A percentile compares a stretch with the other conserved stretches of the same genome.
These are phyloP conservation scores for Atopsyche davidsoni DNA, from an alignment of 1,140 invertebrate genomes.

Conservation along the genomic window DNA sequence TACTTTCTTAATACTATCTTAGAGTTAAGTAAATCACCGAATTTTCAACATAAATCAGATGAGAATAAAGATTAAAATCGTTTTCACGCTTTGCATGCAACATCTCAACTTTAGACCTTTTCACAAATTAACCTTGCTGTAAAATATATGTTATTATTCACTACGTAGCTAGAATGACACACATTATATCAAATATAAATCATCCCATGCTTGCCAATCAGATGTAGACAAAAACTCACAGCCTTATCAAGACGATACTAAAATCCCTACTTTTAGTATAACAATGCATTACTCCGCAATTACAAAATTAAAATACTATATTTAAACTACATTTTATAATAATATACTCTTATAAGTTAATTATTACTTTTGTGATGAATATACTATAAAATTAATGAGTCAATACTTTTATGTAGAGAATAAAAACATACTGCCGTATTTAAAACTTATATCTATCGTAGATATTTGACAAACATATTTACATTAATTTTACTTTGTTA, in stretches of 20 bases:
- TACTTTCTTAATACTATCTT: constrained; percentile 8
- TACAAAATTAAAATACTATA: constrained; percentile 8
- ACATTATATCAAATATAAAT: too few relatives aligned
- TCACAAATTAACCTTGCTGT: too few relatives aligned
- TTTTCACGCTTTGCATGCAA: too few relatives aligned
- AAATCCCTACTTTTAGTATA: constrained; percentile 15
- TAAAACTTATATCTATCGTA: constrained; percentile 1
- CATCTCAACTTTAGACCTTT: too few relatives aligned
- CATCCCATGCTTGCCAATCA: too few relatives aligned
- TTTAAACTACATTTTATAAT: constrained; percentile 11
- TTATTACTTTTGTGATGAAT: constrained; percentile 22
- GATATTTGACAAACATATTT: neutral
- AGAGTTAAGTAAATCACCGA: neutral
- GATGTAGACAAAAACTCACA: constrained; percentile 25
- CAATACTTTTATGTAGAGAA: constrained; percentile 13
- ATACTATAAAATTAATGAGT: neutral
- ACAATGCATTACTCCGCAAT: constrained; percentile 12
- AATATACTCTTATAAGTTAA: constrained; percentile 16
- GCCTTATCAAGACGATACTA: constrained; percentile 20
- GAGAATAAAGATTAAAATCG: too few relatives aligned
- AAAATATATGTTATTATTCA: too few relatives aligned
- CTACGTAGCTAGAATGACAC: constrained; percentile 21
- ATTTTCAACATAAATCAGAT: too few relatives aligned
- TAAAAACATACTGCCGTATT: neutral
- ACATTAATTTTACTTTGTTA: neutral